Conservation (phyloP, 2,797 vertebrate species). For the Menidia menidia region DNA sequence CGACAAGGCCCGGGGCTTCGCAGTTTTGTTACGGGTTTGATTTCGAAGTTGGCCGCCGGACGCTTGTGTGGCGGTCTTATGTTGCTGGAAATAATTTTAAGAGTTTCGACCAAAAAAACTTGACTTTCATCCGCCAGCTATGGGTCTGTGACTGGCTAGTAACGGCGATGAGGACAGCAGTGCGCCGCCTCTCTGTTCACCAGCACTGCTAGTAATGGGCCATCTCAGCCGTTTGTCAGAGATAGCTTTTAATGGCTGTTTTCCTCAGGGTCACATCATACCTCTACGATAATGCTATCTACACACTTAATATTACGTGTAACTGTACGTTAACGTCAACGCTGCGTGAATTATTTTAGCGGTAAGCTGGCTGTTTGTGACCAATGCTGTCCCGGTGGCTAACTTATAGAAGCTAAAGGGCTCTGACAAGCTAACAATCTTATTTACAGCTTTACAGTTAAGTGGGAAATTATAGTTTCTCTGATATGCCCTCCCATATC, state of each 20-base stretch:
- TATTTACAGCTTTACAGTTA: not conserved
- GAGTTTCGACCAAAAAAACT: not conserved
- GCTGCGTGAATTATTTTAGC: not conserved
- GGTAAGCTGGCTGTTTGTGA: slow-evolving; percentile 28
- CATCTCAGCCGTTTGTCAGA: slow-evolving; percentile 25
- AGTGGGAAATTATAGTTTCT: not conserved
- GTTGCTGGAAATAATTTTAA: not conserved
- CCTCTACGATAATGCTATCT: no score
- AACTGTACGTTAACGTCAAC: not conserved
- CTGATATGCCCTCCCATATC: accelerated
- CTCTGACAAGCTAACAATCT: slow-evolving; percentile 28
- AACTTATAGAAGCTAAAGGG: slow-evolving; percentile 40
- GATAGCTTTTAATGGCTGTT: not conserved
- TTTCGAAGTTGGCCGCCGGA: not conserved
- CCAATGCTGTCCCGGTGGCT: slow-evolving; percentile 50
- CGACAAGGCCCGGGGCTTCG: slow-evolving; percentile 71
- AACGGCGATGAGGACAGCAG: slow-evolving; percentile 61
- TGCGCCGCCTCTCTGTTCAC: slow-evolving; percentile 62
- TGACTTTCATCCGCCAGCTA: slow-evolving; percentile 32
- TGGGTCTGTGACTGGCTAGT: slow-evolving; percentile 52
- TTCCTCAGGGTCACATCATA: not conserved
- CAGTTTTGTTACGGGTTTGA: slow-evolving; percentile 43
- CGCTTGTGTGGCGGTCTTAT: not conserved
- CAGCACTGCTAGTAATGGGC: slow-evolving; percentile 41
- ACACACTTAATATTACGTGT: not conserved